Base-by-base conservation (phyloP, 23 tunicate species). In the Clavelina lepadiformis region DNA sequence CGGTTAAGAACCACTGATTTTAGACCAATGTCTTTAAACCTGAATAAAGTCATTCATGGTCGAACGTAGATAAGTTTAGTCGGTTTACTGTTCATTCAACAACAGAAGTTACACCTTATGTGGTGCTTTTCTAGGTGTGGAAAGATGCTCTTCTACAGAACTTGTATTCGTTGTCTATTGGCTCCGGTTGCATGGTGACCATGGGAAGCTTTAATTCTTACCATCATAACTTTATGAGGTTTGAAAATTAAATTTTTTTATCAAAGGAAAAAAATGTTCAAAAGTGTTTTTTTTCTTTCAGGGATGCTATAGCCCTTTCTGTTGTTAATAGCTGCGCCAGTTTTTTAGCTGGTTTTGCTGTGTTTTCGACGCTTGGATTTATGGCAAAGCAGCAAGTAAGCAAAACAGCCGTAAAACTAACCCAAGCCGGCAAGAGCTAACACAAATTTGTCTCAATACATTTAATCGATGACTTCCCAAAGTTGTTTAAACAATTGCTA, bases 351-450 rank as follows among this genome's bases (percentile, higher is more conserved):
- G 80, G 80, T 11, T 68, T 74, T 45, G 80, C 80, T 11, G 63
- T 74, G 20, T 74, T 74, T 31, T 35, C 67, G 25, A 68, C 63
- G 5, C 69, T 74, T 22, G 86, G 86, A 41, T 79, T 73, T 26
- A 79, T 79, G 86, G 72, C 86, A 8, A 51, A 72, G 32, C 81
- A 79, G 53, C 79, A 73, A 57, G 79, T 73, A 73, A 8, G 15
- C 15, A 41, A 15, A 41, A 41, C 13, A 41, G 49, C 15, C 15
- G 49, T 41, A 41, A 8, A 8, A 41, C 49, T 8, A 41, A 41
- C 49, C 15, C 11, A 41, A 8, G 15, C 49, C 15, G 11, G 11
- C 15, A 41, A 41, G 15, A 15, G 15, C 49, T 8, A 41, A 41
- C 11, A 11, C 49, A 41, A 41, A 41, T 11, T 15, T 15, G 11